These are phyloP conservation scores for Hypomesus transpacificus DNA, from an alignment of 2,113 vertebrate species.

Conservation along the genomic window DNA sequence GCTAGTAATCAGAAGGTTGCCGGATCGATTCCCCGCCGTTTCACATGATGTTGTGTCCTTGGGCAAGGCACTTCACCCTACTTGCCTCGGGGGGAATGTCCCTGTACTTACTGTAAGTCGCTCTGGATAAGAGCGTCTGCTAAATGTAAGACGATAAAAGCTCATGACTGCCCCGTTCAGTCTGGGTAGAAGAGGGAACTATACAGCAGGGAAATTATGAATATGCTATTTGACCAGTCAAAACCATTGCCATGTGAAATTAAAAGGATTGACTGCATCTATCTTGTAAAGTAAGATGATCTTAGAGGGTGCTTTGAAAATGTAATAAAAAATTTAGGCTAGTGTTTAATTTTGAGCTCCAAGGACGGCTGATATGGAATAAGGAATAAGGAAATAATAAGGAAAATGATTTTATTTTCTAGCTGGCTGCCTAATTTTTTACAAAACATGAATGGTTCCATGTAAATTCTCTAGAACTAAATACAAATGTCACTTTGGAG, in stretches of 20 bases:
- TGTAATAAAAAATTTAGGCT: slow-evolving; percentile 63
- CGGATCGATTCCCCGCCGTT: too few species aligned
- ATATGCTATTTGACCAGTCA: slow-evolving; percentile 11
- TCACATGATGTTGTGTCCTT: too few species aligned
- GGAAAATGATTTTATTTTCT: slow-evolving; percentile 63
- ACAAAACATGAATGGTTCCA: slow-evolving; percentile 29
- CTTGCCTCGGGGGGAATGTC: too few species aligned
- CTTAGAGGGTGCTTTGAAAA: slow-evolving; percentile 57
- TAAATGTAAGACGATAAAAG: too few species aligned
- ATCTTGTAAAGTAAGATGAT: slow-evolving; percentile 57
- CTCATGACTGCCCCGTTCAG: not conserved
- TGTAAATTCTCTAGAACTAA: too few species aligned
- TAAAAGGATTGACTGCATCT: slow-evolving; percentile 21
- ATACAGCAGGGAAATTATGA: slow-evolving; percentile 13
- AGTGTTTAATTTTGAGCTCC: slow-evolving; percentile 51
- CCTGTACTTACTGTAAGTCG: too few species aligned
- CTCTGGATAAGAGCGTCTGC: too few species aligned
- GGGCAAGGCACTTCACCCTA: too few species aligned
- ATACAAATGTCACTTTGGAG: too few species aligned
- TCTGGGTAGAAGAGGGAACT: slow-evolving; percentile 20
- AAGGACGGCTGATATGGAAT: slow-evolving; percentile 53
- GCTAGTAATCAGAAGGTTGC: too few species aligned
- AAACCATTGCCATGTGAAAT: slow-evolving; percentile 18
- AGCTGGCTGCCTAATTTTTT: slow-evolving; percentile 68
- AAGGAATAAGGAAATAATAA: slow-evolving; percentile 60